Conservation (phyloP, 2,888 invertebrate genomes). For the Leucania comma region DNA sequence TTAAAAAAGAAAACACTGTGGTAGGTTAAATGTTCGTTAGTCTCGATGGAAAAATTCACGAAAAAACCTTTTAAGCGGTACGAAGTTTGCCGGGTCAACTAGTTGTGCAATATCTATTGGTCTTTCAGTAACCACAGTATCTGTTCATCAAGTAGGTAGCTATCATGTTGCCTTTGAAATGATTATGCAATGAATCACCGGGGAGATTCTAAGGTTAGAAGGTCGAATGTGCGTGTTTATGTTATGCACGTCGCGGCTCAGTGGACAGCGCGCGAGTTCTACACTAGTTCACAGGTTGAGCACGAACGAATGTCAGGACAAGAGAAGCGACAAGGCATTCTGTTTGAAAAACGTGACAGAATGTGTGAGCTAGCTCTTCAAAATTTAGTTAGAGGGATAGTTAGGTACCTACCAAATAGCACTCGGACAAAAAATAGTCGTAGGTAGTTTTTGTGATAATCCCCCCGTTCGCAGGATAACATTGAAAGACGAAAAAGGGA, state of each 20-base stretch:
- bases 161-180: constrained; percentile 22
- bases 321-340: neutral
- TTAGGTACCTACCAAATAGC: too few species aligned
- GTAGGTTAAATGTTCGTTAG: too few species aligned
- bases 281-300: neutral
- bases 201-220: constrained; percentile 51
- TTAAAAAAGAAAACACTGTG: too few species aligned
- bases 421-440: too few species aligned
- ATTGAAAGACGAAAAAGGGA: too few species aligned
- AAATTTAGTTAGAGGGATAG: too few species aligned
- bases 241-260: constrained; percentile 37
- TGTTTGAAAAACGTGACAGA: neutral
- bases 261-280: neutral
- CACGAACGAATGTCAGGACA: neutral
- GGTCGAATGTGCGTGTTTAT: constrained; percentile 48
- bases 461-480: too few species aligned
- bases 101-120: neutral
- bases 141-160: constrained; percentile 6
- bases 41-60: too few species aligned
- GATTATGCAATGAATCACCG: constrained; percentile 43
- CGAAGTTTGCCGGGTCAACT: too few species aligned
- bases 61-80: too few species aligned
- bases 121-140: neutral
- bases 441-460: too few species aligned
- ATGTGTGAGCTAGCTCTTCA: neutral